Conservation (phyloP, 2,797 vertebrate species). For the Poecilia gillii region DNA sequence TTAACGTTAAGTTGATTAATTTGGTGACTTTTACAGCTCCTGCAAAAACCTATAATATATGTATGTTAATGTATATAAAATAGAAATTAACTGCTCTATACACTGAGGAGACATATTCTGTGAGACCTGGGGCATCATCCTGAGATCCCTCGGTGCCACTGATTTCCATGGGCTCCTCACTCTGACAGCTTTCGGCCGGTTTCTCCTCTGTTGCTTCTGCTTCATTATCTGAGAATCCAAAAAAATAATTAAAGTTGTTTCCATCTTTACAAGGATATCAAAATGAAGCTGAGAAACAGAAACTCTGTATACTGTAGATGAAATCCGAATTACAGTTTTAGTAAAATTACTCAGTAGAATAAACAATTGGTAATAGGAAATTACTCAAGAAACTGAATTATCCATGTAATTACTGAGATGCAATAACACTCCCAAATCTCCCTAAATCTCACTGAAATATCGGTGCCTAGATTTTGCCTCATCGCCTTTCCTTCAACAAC, state of each 20-base stretch:
- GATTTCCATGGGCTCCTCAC: neutral
- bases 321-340: neutral
- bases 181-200: neutral
- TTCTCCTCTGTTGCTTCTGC: neutral
- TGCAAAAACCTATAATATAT: neutral
- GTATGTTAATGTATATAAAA: too few relatives aligned
- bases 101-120: slow-evolving; percentile 5
- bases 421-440: neutral
- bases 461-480: neutral
- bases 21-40: neutral
- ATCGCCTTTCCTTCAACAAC: neutral
- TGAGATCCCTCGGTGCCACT: neutral
- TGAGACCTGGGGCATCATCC: slow-evolving; percentile 42
- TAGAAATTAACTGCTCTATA: neutral
- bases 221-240: slow-evolving; percentile 21
- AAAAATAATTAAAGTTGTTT: neutral
- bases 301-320: neutral
- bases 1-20: neutral
- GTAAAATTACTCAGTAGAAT: neutral
- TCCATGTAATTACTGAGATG: slow-evolving; percentile 1
- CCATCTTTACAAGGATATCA: neutral
- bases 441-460: neutral
- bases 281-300: slow-evolving; percentile 14
- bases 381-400: neutral
- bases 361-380: neutral